Base-by-base conservation (phyloP, 2,888 invertebrate species). In the Hoplodrina ambigua region DNA sequence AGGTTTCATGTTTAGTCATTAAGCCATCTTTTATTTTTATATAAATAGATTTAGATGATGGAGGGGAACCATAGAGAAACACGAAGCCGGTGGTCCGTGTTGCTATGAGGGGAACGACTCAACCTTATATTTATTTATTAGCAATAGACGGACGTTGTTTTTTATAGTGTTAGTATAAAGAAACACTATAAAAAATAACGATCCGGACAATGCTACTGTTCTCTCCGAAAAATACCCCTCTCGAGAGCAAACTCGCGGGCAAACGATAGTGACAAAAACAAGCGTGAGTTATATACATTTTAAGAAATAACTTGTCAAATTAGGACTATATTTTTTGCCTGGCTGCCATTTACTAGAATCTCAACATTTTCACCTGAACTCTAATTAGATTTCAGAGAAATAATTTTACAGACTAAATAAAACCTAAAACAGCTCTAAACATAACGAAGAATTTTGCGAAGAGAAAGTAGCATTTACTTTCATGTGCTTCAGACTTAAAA, bases 291-390 rank as follows among this genome's bases (percentile, higher is more conserved):
- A 19, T 15, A 19, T 41, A 17, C 15, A 17, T 67, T 46, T 46
- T n/a, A 30, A 15, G 5, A 41, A 54, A 74, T 19, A 0, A 17
- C 11, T 13, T 20, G 2, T n/a, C 3, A 41, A 20, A 20, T 46
- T 46, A 41, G 13, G 20, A 49, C 49, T 49, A 17, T 66, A 41
- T 49, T 74, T 53, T 49, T 74, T 30, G 2, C n/a, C 11, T 17
- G 11, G 17, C 25, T 13, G 19, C 37, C 30, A 60, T 30, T 69
- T 44, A 44, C 25, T 17, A 4, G n/a, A 33, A 53, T 0, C 25
- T 30, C 11, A 20, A 37, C 46, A 53, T 72, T 41, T 44, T 13
- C 17, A 25, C n/a, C n/a, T 49, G 41, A 54, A 75, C 55, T 19
- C 55, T 49, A 44, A 71, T 67, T 50, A 33, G 41, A 44, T 44